Evolutionary conservation across 2,888 invertebrate species (phyloP).

Genomic region (Poecilus cupreus): DNA sequence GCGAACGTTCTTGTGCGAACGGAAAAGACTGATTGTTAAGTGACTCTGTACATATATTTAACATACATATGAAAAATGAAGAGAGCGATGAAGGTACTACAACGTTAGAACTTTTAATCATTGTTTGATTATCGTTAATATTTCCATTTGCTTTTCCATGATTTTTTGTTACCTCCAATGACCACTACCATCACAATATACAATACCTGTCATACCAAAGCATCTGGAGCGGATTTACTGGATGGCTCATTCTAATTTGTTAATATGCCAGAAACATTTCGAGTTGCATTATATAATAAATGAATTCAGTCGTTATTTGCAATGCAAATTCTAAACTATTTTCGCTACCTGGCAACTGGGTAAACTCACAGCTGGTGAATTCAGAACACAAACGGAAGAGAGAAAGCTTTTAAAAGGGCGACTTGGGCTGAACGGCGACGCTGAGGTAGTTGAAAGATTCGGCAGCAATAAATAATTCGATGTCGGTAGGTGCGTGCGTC

Average conservation of each 20-base stretch:
- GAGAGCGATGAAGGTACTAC: constrained; percentile 40
- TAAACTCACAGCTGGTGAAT: neutral
- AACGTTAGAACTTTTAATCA: constrained; percentile 8
- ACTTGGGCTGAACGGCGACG: neutral
- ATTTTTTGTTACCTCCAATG: neutral
- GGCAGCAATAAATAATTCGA: constrained; percentile 36
- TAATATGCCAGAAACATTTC: too few relatives aligned
- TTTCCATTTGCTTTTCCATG: neutral
- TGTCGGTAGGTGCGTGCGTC: neutral
- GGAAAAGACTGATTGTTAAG: constrained; percentile 52
- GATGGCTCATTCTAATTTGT: neutral
- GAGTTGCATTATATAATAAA: neutral
- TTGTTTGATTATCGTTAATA: constrained; percentile 12
- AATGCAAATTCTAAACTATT: constrained; percentile 3
- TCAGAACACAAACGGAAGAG: neutral
- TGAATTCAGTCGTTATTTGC: constrained; percentile 10
- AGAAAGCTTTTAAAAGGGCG: neutral
- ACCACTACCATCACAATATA: neutral
- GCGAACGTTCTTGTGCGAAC: constrained; percentile 38
- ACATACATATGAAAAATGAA: neutral
- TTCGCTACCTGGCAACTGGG: neutral
- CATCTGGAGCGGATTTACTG: neutral
- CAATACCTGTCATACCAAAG: neutral
- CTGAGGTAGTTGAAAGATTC: constrained; percentile 13
- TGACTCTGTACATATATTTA: constrained; percentile 36